phyloP scores from a whole-genome alignment of 2,113 vertebrate genomes.

The Fregetta grallaria region DNA sequence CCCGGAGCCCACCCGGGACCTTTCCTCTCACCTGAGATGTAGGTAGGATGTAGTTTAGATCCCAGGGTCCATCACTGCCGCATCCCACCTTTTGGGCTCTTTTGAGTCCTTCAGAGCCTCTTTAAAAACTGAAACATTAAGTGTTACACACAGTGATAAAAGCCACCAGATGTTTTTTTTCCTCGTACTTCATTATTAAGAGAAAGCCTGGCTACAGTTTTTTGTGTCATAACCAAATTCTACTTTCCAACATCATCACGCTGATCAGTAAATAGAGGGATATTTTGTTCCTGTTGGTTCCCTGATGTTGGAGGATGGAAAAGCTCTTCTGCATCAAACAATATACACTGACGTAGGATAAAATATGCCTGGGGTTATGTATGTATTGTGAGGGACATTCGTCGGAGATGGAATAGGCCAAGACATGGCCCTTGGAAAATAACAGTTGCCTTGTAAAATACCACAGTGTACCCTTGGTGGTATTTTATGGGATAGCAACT shows the following conservation, averaged over 20 bases:
- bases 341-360: not conserved
- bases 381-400: rapidly evolving
- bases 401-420: not conserved
- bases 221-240: not conserved
- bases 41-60: not conserved
- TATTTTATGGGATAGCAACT: not conserved
- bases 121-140: not conserved
- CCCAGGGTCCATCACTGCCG: not conserved
- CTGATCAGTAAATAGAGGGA: not conserved
- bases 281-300: not conserved
- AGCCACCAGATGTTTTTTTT: not conserved
- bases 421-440: not conserved
- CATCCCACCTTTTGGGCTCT: not conserved
- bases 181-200: not conserved
- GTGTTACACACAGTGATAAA: not conserved
- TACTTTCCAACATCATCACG: not conserved
- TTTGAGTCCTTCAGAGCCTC: not conserved
- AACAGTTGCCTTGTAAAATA: not conserved
- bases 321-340: not conserved
- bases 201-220: not conserved
- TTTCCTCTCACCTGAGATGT: not conserved
- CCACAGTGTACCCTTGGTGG: not conserved
- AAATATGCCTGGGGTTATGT: not conserved
- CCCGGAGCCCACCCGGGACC: not conserved
- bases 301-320: not conserved